Base-by-base conservation (phyloP, 2,797 vertebrate genomes). In the Monodelphis domestica region DNA sequence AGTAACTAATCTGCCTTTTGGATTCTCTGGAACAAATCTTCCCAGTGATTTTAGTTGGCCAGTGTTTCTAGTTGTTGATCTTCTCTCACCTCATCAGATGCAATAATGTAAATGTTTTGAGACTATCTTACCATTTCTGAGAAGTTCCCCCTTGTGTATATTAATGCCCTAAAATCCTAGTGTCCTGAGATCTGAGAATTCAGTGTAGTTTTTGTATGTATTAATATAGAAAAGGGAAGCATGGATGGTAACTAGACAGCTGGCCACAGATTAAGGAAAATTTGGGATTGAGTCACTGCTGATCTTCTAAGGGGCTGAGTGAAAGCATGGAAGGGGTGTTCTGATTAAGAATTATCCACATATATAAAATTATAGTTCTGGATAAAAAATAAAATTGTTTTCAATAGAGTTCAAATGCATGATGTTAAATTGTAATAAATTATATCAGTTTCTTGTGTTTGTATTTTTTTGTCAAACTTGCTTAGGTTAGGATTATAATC, bases 1-100 rank as follows among this genome's bases (percentile, higher is more conserved):
- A 84, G 10, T 10, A 11, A 89, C 50, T 88, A 87, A 55, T 84
- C 21, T 84, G 70, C 88, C 87, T 90, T 90, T 93, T 93, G 12
- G 17, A 53, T 91, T 93, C 59, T 87, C 91, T 15, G 1, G 45
- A 33, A 17, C 28, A 90, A 21, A 28, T 84, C 17, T 92, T 90
- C 59, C 93, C 28, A 88, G 26, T 84, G 70, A 84, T 84, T 84
- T 38, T 6, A 78, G 38, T 78, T 78, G 45, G 26, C 70, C n/a
- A 78, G 4, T 24, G n/a, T 78, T 78, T 78, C 70, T 45, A 78
- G 38, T 4, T 78, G 4, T 45, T 45, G 30, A 26, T 7, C 17
- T 3, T 45, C 21, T 70, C 4, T 84, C 70, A 38, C 38, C 17
- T 24, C 4, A 11, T 9, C 38, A 84, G 70, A 26, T 12, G 84